A percentile compares a stretch with the other conserved stretches of the same genome.
Evolutionary conservation across 37 sponge, comb jelly and placozoan species (phyloP).

Genomic region (Cliona cf. orientalis): DNA sequence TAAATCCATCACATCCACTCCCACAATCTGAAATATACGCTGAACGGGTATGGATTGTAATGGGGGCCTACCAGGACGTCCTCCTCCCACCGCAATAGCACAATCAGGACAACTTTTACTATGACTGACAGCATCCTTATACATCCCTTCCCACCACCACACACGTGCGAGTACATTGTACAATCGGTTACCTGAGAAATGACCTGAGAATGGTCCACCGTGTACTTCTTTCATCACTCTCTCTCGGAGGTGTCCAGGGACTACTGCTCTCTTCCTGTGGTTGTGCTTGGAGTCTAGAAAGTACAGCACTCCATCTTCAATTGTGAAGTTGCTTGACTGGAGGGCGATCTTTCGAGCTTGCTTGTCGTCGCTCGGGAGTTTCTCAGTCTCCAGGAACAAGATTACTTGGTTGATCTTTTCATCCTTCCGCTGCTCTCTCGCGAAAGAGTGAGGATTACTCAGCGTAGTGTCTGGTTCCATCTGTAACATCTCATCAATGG

Average conservation of each 20-base stretch:
- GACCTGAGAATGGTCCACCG: conserved; percentile 50
- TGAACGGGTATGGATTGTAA: conserved; percentile 63
- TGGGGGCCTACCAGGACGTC: conserved; percentile 26
- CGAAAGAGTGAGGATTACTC: background rate
- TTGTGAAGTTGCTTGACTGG: conserved; percentile 16
- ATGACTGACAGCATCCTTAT: conserved; percentile 23
- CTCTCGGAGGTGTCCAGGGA: conserved; percentile 45
- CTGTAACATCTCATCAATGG: too few species aligned
- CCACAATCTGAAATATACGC: too few species aligned
- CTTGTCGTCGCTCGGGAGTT: conserved; percentile 38
- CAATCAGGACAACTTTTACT: conserved; percentile 60
- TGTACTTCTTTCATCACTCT: conserved; percentile 48
- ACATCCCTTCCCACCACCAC: conserved; percentile 77
- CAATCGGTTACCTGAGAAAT: conserved; percentile 59
- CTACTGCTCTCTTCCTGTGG: conserved; percentile 49
- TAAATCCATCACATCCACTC: too few species aligned
- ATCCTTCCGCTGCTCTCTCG: conserved; percentile 60
- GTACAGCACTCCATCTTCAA: conserved; percentile 56
- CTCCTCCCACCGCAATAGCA: conserved; percentile 25
- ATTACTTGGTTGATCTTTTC: conserved; percentile 24
- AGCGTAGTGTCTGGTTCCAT: too few species aligned
- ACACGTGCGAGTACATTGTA: conserved; percentile 2
- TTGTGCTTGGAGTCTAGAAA: conserved; percentile 38
- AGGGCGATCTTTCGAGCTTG: conserved; percentile 14
- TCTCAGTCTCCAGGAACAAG: conserved; percentile 24